A percentile compares a stretch with the other conserved stretches of the same genome.
Conservation (phyloP, 2,797 vertebrate species). For the Dipus sagitta region DNA sequence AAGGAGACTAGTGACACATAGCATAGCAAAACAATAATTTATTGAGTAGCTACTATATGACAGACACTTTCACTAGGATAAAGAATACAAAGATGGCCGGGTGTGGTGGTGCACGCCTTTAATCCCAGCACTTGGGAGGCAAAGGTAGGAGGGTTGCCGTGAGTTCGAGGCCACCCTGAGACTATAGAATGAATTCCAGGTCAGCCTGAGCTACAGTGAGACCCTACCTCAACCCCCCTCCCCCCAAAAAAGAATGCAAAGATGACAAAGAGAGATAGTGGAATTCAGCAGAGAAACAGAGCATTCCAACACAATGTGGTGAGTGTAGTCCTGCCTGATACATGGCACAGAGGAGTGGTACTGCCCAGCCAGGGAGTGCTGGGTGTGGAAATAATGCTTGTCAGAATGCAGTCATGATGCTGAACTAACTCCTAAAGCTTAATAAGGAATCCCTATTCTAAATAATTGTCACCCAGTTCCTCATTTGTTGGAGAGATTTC, state of each 20-base stretch:
- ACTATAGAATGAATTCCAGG: too few relatives aligned
- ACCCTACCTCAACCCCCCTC: too few relatives aligned
- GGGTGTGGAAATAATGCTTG: not conserved
- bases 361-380: not conserved
- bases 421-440: not conserved
- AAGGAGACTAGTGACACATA: not conserved
- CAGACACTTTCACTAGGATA: not conserved
- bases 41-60: not conserved
- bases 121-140: too few relatives aligned
- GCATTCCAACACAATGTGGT: not conserved
- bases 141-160: too few relatives aligned
- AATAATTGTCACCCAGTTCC: not conserved
- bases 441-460: not conserved
- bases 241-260: not conserved
- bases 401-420: not conserved
- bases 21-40: not conserved
- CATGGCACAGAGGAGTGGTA: not conserved
- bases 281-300: not conserved
- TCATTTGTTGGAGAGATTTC: not conserved
- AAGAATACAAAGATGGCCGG: not conserved
- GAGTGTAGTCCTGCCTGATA: not conserved
- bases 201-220: too few relatives aligned
- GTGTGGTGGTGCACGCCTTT: too few relatives aligned
- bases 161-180: too few relatives aligned
- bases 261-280: not conserved